Conservation (phyloP, 2,113 vertebrate genomes). For the Peromyscus maniculatus region DNA sequence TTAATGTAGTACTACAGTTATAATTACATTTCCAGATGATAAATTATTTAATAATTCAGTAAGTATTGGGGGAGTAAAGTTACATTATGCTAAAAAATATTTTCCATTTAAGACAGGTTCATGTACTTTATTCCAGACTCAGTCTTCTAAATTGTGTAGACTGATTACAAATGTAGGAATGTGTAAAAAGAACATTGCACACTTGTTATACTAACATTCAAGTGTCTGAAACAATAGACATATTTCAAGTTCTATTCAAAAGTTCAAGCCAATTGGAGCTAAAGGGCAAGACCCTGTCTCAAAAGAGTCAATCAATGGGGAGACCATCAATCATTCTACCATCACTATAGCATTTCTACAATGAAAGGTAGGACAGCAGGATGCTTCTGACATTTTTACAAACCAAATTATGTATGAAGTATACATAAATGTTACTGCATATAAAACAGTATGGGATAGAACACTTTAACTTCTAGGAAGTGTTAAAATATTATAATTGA, state of each 20-base stretch:
- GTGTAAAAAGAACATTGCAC: neutral
- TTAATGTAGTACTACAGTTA: constrained; percentile 10
- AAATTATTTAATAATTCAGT: constrained; percentile 53
- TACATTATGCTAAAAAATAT: constrained; percentile 39
- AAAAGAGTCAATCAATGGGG: neutral
- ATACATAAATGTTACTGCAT: constrained; percentile 14
- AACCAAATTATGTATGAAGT: neutral
- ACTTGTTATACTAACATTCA: neutral
- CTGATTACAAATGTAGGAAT: neutral
- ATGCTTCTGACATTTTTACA: neutral
- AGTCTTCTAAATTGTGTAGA: neutral
- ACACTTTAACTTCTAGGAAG: constrained; percentile 10
- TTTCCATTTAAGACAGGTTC: constrained; percentile 23
- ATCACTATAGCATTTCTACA: neutral
- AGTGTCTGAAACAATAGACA: neutral
- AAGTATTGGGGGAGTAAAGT: constrained; percentile 30
- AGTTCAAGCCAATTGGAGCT: neutral
- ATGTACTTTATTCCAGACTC: neutral
- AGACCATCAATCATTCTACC: no score
- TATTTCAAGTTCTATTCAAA: neutral
- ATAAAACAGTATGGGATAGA: neutral
- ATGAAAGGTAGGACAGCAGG: neutral
- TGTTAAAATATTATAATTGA: constrained; percentile 22
- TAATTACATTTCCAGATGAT: constrained; percentile 34
- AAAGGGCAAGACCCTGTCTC: neutral